Percentiles rank a stretch among this genome's conserved stretches.
Conservation (phyloP, 2,888 invertebrate species). For the Drosophila bunnanda region DNA sequence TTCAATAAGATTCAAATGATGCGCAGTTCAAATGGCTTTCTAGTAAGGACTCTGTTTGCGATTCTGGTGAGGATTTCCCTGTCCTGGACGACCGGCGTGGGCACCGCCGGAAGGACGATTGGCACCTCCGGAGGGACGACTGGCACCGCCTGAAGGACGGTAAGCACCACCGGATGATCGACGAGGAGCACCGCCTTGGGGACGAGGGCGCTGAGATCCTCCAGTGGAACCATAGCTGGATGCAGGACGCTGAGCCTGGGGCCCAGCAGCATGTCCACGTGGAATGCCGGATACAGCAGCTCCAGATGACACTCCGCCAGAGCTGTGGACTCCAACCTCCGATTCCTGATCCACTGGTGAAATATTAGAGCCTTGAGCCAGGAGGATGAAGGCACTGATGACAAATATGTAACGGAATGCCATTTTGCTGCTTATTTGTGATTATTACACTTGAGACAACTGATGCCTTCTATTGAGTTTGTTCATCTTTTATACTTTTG, state of each 20-base stretch:
- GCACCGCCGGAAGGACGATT: conserved; percentile 13
- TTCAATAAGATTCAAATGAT: background rate
- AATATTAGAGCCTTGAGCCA: conserved; percentile 26
- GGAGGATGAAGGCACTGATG: conserved; percentile 28
- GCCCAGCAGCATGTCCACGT: background rate
- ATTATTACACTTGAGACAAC: conserved; percentile 19
- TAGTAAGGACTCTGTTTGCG: conserved; percentile 15
- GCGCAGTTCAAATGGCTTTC: background rate
- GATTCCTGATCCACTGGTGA: conserved; percentile 21
- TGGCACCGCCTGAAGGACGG: conserved; percentile 6
- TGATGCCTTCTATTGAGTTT: conserved; percentile 4
- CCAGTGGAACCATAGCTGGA: conserved; percentile 9
- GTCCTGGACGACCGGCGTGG: conserved; percentile 8
- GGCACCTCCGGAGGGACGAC: background rate
- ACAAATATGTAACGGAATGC: conserved; percentile 26
- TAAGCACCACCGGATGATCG: conserved; percentile 1
- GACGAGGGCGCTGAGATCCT: conserved; percentile 20
- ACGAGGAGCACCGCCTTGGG: conserved; percentile 14
- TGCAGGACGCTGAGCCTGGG: conserved; percentile 23
- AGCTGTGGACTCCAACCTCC: conserved; percentile 11
- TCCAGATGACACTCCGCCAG: conserved; percentile 16
- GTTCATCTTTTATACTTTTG: conserved; percentile 17
- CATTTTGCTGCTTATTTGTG: conserved; percentile 6
- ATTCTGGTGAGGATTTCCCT: conserved; percentile 16
- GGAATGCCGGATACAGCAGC: background rate